A percentile compares a stretch with the other conserved stretches of the same genome.
These are phyloP conservation scores for Mycteria americana DNA, from an alignment of 2,797 vertebrate species.

Conservation along the genomic window DNA sequence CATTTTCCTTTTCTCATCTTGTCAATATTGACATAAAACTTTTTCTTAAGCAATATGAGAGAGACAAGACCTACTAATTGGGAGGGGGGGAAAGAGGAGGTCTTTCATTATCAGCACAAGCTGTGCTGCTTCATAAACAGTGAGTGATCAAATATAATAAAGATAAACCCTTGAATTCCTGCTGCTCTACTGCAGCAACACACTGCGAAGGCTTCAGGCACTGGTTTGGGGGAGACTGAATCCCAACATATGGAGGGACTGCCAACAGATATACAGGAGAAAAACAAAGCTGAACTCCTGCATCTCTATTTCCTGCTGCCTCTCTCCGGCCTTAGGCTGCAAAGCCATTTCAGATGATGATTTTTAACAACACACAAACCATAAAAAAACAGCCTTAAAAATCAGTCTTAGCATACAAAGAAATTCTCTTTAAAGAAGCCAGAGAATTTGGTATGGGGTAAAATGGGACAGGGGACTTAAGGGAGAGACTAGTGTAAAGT, in stretches of 20 bases:
- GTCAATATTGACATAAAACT: conserved; percentile 39
- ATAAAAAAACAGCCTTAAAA: background rate
- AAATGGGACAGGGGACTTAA: background rate
- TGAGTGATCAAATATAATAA: conserved; percentile 34
- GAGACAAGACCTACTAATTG: conserved; percentile 22
- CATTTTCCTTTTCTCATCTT: conserved; percentile 22
- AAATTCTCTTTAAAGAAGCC: background rate
- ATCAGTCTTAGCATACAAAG: background rate
- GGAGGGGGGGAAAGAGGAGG: background rate
- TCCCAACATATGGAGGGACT: conserved; percentile 20
- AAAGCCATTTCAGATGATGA: conserved; percentile 16
- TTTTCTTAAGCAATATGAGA: background rate
- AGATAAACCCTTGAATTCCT: conserved; percentile 40
- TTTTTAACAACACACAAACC: conserved; percentile 29
- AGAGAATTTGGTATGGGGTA: background rate
- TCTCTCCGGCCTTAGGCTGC: conserved; percentile 10
- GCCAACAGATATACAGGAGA: background rate
- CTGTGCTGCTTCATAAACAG: conserved; percentile 55
- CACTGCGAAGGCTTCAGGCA: conserved; percentile 15
- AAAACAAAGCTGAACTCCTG: conserved; percentile 47
- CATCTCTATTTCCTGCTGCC: conserved; percentile 22
- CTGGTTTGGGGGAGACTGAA: conserved; percentile 4
- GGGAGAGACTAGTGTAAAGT: background rate
- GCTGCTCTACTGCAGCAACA: conserved; percentile 14
- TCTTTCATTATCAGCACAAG: conserved; percentile 22